Percentiles rank a stretch among this genome's conserved stretches.
These are phyloP conservation scores for Euproctis similis DNA, from an alignment of 2,888 invertebrate species.

Conservation along the genomic window DNA sequence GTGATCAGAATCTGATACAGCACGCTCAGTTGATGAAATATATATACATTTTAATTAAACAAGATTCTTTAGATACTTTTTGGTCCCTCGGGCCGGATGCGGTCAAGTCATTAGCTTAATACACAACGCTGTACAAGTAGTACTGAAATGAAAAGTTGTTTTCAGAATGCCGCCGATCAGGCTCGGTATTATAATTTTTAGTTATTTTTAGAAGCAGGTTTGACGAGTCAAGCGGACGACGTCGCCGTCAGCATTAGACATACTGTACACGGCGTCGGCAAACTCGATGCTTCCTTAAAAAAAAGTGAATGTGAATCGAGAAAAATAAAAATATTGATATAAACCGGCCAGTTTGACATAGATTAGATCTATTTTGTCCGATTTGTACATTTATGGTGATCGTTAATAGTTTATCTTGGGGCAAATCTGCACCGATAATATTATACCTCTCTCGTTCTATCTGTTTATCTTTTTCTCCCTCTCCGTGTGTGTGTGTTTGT, in stretches of 20 bases:
- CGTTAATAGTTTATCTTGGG: no score
- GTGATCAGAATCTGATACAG: no score
- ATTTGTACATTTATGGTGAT: not conserved
- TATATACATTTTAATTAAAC: no score
- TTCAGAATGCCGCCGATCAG: slow-evolving; percentile 21
- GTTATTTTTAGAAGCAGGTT: slow-evolving; percentile 24
- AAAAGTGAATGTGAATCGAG: slow-evolving; percentile 3
- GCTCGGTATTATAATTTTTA: slow-evolving; percentile 13
- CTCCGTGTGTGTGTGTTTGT: no score
- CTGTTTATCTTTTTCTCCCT: no score
- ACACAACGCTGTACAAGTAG: slow-evolving; percentile 18
- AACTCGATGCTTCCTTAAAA: slow-evolving; percentile 1
- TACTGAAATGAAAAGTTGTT: slow-evolving; percentile 53
- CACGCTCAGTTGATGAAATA: no score
- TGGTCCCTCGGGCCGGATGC: no score
- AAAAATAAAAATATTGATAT: slow-evolving; percentile 1
- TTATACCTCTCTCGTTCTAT: no score
- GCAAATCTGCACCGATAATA: no score
- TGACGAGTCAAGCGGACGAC: slow-evolving; percentile 10
- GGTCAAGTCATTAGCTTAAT: slow-evolving; percentile 36
- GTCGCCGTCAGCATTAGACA: slow-evolving; percentile 10
- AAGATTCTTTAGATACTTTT: no score
- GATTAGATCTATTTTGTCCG: not conserved
- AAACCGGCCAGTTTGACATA: not conserved
- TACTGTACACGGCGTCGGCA: not conserved